Evolutionary conservation across 92 coral and sea anemone species (phyloP).

Genomic region (Blastomussa wellsi): DNA sequence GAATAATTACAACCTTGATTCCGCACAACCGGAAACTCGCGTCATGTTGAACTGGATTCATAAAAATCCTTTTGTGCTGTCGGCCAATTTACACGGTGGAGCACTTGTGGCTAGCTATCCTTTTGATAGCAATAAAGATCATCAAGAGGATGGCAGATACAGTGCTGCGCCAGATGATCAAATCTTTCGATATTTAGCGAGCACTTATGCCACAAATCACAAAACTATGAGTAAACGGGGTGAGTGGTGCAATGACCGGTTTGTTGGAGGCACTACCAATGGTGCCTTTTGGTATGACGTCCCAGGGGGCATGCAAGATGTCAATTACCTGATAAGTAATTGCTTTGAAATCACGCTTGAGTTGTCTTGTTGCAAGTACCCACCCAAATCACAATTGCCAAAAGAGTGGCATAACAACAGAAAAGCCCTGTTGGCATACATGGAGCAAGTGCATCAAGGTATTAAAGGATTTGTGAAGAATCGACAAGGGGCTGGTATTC

Average conservation of each 20-base stretch:
- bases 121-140: conserved; percentile 81
- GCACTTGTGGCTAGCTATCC: conserved; percentile 99
- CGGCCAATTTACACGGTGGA: conserved; percentile 98
- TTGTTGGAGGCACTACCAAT: conserved; percentile 85
- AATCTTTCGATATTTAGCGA: conserved; percentile 80
- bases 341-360: conserved; percentile 97
- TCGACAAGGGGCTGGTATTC: conserved; percentile 62
- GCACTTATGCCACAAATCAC: conserved; percentile 82
- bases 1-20: conserved; percentile 59
- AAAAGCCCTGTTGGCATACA: conserved; percentile 73
- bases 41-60: conserved; percentile 83
- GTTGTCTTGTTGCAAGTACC: conserved; percentile 93
- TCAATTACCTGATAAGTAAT: conserved; percentile 91
- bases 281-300: conserved; percentile 98
- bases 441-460: conserved; percentile 91
- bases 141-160: conserved; percentile 21
- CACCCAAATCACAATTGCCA: conserved; percentile 55
- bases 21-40: conserved; percentile 88
- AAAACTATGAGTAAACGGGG: conserved; percentile 80
- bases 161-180: conserved; percentile 87
- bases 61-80: conserved; percentile 77
- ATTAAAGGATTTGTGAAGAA: conserved; percentile 84
- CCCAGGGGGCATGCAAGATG: conserved; percentile 98
- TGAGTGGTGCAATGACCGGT: conserved; percentile 54
- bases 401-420: conserved; percentile 87